Conservation (phyloP, 2,888 invertebrate genomes). For the Gymnocheta viridis region DNA sequence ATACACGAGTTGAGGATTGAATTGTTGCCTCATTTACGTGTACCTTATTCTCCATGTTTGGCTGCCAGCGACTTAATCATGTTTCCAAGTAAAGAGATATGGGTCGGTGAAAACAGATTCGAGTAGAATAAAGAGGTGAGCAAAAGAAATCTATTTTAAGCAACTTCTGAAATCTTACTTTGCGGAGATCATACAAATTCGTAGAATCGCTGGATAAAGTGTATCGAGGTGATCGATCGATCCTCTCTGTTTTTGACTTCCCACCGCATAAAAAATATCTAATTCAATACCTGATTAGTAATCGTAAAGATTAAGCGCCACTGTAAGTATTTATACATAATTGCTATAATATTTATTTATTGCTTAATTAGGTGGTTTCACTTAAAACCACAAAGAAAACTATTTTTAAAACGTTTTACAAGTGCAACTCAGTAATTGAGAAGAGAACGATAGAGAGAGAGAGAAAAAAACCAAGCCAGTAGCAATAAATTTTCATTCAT, state of each 20-base stretch:
- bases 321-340: not conserved
- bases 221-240: no score
- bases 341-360: conserved; percentile 7
- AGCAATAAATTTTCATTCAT: conserved; percentile 10
- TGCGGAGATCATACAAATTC: no score
- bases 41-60: no score
- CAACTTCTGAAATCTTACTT: no score
- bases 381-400: conserved; percentile 32
- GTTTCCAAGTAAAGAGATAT: no score
- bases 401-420: not conserved
- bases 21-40: no score
- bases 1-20: no score
- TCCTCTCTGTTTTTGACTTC: not conserved
- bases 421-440: not conserved
- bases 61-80: no score
- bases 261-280: not conserved
- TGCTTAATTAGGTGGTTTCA: conserved; percentile 27
- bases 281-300: not conserved
- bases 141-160: no score
- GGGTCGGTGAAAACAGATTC: no score
- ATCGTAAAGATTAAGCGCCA: not conserved
- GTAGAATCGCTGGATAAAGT: no score
- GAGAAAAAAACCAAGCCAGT: not conserved
- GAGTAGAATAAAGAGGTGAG: no score
- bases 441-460: not conserved